Base-by-base conservation (phyloP, 2,113 vertebrate species). In the Canis aureus region DNA sequence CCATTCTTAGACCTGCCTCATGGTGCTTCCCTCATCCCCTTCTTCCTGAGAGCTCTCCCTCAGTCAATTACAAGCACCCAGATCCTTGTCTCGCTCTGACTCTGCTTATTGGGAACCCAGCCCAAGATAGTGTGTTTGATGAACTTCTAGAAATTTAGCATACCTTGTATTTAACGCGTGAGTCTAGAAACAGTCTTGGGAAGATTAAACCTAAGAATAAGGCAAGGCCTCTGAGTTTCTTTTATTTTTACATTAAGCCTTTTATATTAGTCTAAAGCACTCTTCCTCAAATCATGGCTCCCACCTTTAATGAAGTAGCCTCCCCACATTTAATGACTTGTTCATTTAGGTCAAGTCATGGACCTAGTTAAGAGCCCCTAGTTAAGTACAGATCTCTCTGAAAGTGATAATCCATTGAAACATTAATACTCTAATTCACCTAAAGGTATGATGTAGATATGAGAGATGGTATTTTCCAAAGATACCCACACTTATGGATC, bases 391-490 rank as follows among this genome's bases (percentile, higher is more conserved):
- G 59, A 85, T 92, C 2, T 67, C 64, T 73, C 57, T 89, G 57
- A 67, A 89, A 96, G 27, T 84, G 60, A 87, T 62, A 66, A 82
- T 49, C n/a, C 51, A 35, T 66, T 74, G 49, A 93, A 35, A 19
- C 80, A 81, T 49, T 79, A 80, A 66, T 71, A 82, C 27, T 94
- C 7, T 15, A 57, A 84, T 66, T 94, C 76, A 57, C 22, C 32
- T 94, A 71, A 89, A 74, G 17, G 53, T 43, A 73, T 55, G n/a
- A 53, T 73, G 51, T 27, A 62, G 25, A 6, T 74, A 16, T 73
- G 25, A 94, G 67, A 94, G 88, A 79, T 85, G 64, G 49, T n/a
- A 51, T 96, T 96, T 92, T 79, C 49, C 25, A 60, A 71, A 95
- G 43, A 76, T 57, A 13, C 35, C 27, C 64, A 62, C 23, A 57